Base-by-base conservation (phyloP, 2,888 invertebrate species). In the Spodoptera picta region DNA sequence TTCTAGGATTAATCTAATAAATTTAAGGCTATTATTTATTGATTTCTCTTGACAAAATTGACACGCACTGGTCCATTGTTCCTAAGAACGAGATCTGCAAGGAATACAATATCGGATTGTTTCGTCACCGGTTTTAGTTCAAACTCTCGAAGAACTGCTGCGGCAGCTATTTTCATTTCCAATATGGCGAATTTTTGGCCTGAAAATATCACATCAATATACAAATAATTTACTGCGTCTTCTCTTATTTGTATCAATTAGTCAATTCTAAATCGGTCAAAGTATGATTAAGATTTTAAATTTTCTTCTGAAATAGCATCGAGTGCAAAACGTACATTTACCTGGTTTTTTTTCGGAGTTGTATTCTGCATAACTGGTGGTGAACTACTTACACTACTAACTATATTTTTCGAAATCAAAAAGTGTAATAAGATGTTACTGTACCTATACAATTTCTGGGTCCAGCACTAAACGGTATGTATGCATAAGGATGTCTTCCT, bases 391-490 rank as follows among this genome's bases (percentile, higher is more conserved):
- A 19, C 19, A 19, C 19, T 19, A 27, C 27, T 27, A 27, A 3
- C 27, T 27, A 27, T 0, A 4, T 5, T 5, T 27, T 5, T 27
- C 2, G 5, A 5, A 27, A 27, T 4, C 5, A 27, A 27, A 27
- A 27, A 5, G 4, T 4, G 27, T 27, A 27, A 3, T 3, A 27
- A 27, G 12, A 44, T n/a, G 51, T 43, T 19, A 41, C 0, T 27
- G 27, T 60, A 96, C 96, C 96, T 67, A 96, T 96, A 70, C 96
- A 96, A 83, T 96, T 96, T 43, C 96, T 93, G 0, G 95, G 95
- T 0, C 96, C 96, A n/a, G 96, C 96, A 79, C 96, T 96, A 73
- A 97, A 96, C 0, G 96, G 96, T 65, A 97, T 92, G 78, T 95
- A 96, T 0, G 95, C 92, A 75, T 95, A 97, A 0, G 96, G 95